Evolutionary conservation across 2,888 invertebrate species (phyloP).

Genomic region (Ennomos quercinarius): DNA sequence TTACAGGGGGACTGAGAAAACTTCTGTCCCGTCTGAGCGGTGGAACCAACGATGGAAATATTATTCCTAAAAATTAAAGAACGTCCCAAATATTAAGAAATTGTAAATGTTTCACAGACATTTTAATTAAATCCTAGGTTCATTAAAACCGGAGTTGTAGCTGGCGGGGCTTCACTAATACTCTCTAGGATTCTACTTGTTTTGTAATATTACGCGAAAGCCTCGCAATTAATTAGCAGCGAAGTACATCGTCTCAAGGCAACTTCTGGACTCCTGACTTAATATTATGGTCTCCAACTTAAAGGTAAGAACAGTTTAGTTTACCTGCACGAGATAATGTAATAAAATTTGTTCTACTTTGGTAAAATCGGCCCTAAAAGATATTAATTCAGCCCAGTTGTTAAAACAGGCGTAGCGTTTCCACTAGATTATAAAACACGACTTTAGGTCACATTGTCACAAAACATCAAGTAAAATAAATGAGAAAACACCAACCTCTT

Average conservation of each 20-base stretch:
- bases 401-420: no score
- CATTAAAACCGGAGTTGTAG: conserved; percentile 30
- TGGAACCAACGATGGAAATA: conserved; percentile 1
- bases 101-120: conserved; percentile 32
- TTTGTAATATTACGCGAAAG: conserved; percentile 37
- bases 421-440: no score
- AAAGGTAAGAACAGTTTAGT: background rate
- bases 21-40: no score
- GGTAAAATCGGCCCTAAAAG: no score
- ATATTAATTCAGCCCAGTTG: no score
- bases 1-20: no score
- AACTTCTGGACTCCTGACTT: conserved; percentile 14
- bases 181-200: conserved; percentile 30
- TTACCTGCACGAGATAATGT: background rate
- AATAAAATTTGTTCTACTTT: no score
- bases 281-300: background rate
- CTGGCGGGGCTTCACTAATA: conserved; percentile 28
- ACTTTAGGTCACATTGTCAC: no score
- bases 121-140: conserved; percentile 40
- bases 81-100: conserved; percentile 24
- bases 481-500: no score
- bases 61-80: background rate
- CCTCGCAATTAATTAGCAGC: conserved; percentile 42
- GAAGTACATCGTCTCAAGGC: conserved; percentile 25
- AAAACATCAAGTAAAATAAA: no score